Evolutionary conservation across 2,888 invertebrate genomes (phyloP).

Genomic region (Lasioglossum leucozonium): DNA sequence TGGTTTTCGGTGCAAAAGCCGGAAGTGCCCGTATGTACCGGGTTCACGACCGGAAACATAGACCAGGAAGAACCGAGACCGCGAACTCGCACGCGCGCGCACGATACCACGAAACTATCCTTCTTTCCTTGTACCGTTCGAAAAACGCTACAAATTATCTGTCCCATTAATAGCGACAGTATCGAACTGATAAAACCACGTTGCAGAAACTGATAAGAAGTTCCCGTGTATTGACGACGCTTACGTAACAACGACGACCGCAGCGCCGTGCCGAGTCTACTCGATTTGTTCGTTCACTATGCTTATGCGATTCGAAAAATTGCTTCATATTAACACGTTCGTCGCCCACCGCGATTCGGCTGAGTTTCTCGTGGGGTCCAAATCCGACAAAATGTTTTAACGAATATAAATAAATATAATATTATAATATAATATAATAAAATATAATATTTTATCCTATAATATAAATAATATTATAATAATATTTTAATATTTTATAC

Average conservation of each 20-base stretch:
- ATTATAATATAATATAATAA: too few relatives aligned
- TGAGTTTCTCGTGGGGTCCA: too few relatives aligned
- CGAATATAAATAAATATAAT: too few relatives aligned
- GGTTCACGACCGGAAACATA: constrained; percentile 61
- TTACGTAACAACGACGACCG: constrained; percentile 1
- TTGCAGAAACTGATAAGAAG: constrained; percentile 22
- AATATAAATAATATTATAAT: too few relatives aligned
- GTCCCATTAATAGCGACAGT: neutral
- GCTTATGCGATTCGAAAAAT: neutral
- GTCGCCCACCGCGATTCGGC: too few relatives aligned
- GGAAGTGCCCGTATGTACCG: constrained; percentile 59
- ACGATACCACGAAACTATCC: constrained; percentile 26
- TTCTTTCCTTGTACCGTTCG: neutral
- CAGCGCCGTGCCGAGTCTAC: too few relatives aligned
- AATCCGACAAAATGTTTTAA: too few relatives aligned
- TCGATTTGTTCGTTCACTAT: neutral
- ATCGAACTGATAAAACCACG: constrained; percentile 6
- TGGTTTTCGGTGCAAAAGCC: constrained; percentile 64
- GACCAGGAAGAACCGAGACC: constrained; percentile 28
- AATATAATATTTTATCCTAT: too few relatives aligned
- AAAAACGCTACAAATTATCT: neutral
- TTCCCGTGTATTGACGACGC: neutral
- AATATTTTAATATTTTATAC: too few relatives aligned
- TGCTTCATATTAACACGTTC: too few relatives aligned
- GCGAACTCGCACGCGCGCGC: neutral